Evolutionary conservation across 2,797 vertebrate genomes (phyloP), one percentile per base, ranked within the genome.

Genomic region (Salarias fasciatus): DNA sequence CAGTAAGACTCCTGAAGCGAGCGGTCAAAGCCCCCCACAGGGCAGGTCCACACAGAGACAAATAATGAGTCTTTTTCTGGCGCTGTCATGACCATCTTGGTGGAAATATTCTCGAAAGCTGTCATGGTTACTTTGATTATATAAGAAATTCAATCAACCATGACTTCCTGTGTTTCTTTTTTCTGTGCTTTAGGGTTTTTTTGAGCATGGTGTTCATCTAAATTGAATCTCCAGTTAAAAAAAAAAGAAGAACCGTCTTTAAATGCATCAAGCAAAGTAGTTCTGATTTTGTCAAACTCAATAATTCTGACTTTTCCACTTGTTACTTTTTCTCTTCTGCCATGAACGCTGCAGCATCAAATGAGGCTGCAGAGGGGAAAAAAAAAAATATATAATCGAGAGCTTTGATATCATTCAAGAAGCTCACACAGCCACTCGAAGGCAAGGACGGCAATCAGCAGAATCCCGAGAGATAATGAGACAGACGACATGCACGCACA

Each of bases 381-480:
- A n/a, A n/a, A n/a, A n/a, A n/a, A n/a, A n/a, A n/a, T n/a, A n/a
- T 24, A 24, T 24, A 24, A 24, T 18, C 18, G 3, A 24, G 18
- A 24, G 18, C 18, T 24, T 18, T 24, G 18, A 24, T 24, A 24
- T 24, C 18, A 2, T 24, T 24, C 18, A 24, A 24, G 18, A 24
- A 24, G 18, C 18, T 24, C 18, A 24, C 24, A 3, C 2, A 24
- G 18, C 18, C 18, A 24, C 18, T 24, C 18, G 18, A 18, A 24
- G 18, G 18, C 18, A 24, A 24, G 18, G 18, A 24, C 3, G 18
- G 24, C 50, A 30, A 5, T 36, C 4, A 50, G 14, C 18, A 51
- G 31, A 59, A 11, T 54, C 44, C 54, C 12, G 9, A 28, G 9
- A 40, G 43, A 68, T 63, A 53, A 64, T 52, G 8, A 65, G 48